Evolutionary conservation across 2,113 vertebrate species (phyloP).

Genomic region (Plotosus lineatus): DNA sequence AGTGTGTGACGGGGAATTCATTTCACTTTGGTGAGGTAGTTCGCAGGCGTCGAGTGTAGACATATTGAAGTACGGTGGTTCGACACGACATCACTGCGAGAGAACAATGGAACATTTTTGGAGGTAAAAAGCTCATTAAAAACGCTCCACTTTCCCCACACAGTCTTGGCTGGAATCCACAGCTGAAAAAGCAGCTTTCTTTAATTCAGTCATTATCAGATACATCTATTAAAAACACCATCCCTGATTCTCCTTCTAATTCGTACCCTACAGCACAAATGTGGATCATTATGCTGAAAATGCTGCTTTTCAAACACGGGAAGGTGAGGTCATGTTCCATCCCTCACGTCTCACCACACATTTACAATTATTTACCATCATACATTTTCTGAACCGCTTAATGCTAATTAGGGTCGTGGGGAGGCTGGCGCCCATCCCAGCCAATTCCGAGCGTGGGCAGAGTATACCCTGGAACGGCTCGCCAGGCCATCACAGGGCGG

Average conservation of each 20-base stretch:
- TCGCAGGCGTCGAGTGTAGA: no score
- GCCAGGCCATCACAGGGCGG: no score
- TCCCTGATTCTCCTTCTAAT: background rate
- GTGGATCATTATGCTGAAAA: background rate
- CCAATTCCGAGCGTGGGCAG: no score
- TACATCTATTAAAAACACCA: background rate
- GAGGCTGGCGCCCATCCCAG: no score
- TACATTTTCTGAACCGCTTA: no score
- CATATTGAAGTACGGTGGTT: background rate
- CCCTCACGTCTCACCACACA: constrained; percentile 51
- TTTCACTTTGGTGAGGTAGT: background rate
- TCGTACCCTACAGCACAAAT: background rate
- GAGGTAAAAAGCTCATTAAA: background rate
- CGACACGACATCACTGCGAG: background rate
- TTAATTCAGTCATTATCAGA: no score
- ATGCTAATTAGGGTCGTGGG: no score
- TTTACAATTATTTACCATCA: constrained; percentile 37
- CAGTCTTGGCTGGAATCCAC: background rate
- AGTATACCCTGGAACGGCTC: no score
- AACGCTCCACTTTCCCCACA: background rate
- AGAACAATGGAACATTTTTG: background rate
- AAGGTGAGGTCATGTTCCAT: constrained; percentile 27
- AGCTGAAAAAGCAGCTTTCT: no score
- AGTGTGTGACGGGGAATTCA: background rate
- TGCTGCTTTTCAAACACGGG: background rate